A percentile compares a stretch with the other conserved stretches of the same genome.
Conservation (phyloP, 2,888 invertebrate genomes). For the Ceramica pisi region DNA sequence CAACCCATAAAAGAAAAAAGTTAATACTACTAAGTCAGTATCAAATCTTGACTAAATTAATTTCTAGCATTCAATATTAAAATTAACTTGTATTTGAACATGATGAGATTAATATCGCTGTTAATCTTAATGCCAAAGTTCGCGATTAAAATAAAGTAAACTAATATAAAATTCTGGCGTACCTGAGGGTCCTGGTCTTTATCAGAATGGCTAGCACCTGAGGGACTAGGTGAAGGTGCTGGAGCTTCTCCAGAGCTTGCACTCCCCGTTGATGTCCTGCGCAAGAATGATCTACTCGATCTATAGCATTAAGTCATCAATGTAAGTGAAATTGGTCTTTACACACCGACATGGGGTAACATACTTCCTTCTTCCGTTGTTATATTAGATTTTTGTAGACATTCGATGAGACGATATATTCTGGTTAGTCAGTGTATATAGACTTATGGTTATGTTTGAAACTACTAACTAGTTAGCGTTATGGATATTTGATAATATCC, state of each 20-base stretch:
- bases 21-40: background rate
- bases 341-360: constrained; percentile 76
- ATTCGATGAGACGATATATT: background rate
- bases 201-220: constrained; percentile 97
- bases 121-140: constrained; percentile 16
- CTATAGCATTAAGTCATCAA: constrained; percentile 85
- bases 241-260: constrained; percentile 88
- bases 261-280: constrained; percentile 89
- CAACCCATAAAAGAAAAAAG: background rate
- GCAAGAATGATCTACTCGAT: constrained; percentile 89
- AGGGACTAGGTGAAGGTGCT: constrained; percentile 94
- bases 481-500: constrained; percentile 58
- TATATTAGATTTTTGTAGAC: background rate
- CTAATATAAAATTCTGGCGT: constrained; percentile 21
- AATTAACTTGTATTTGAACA: constrained; percentile 17
- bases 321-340: constrained; percentile 80
- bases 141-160: constrained; percentile 2
- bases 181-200: constrained; percentile 96
- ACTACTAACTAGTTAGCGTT: constrained; percentile 69
- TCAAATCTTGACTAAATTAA: constrained; percentile 3
- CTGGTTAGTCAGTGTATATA: constrained; percentile 76
- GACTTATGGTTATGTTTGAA: constrained; percentile 77
- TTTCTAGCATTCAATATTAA: constrained; percentile 1
- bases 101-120: constrained; percentile 17
- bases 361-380: constrained; percentile 13